Evolutionary conservation across 2,113 vertebrate species (phyloP).

Genomic region (Aegotheles bennettii): DNA sequence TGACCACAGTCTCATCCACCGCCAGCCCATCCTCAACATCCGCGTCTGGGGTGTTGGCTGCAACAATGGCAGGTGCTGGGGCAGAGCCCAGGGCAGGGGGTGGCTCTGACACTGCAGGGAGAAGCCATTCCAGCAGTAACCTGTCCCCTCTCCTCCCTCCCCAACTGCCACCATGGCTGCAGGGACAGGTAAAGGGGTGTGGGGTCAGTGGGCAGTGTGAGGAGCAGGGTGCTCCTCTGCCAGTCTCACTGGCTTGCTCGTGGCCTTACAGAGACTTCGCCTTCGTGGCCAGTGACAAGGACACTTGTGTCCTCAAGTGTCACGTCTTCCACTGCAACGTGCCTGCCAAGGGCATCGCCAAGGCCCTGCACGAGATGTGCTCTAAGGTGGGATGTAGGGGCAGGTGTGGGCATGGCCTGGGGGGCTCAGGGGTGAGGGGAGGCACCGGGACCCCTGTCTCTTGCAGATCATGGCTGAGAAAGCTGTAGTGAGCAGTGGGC

Average conservation of each 20-base stretch:
- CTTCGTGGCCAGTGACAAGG: slow-evolving; percentile 93
- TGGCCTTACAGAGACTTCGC: slow-evolving; percentile 87
- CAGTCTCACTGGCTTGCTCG: background rate
- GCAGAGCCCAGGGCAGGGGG: background rate
- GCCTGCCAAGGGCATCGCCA: slow-evolving; percentile 91
- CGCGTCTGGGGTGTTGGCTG: slow-evolving; percentile 97
- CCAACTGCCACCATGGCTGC: slow-evolving; percentile 18
- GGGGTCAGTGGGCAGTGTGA: background rate
- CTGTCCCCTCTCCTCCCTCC: slow-evolving; percentile 47
- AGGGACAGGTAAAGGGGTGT: slow-evolving; percentile 74
- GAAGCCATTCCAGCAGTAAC: background rate
- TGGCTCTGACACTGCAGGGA: background rate
- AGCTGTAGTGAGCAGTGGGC: slow-evolving; percentile 62
- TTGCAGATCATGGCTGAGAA: slow-evolving; percentile 85
- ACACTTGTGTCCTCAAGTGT: slow-evolving; percentile 93
- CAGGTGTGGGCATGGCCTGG: accelerated
- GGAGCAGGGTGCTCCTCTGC: background rate
- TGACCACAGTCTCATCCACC: slow-evolving; percentile 87
- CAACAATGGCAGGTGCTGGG: slow-evolving; percentile 87
- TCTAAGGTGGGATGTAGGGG: slow-evolving; percentile 82
- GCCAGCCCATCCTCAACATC: slow-evolving; percentile 93
- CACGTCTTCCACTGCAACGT: slow-evolving; percentile 93
- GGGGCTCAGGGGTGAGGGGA: background rate
- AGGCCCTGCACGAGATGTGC: slow-evolving; percentile 89
- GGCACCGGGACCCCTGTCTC: background rate